Evolutionary conservation across 2,888 invertebrate genomes (phyloP), one percentile per base, ranked within the genome.

Genomic region (Spisula subtruncata): DNA sequence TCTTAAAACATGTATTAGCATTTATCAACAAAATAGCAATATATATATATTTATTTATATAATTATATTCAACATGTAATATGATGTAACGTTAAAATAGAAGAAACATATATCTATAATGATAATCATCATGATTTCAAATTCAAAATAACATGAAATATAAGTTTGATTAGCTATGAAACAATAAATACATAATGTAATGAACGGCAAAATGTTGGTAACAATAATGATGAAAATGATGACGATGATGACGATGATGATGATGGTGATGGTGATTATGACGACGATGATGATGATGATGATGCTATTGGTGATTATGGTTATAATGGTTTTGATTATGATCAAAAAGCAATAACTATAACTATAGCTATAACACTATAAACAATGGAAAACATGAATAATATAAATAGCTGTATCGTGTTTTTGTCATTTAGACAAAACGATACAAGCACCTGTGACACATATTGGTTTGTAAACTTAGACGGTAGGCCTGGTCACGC

Each of bases 301-400:
- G 35, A 0, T 18, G 8, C 8, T 2, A 10, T 25, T 25, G 60
- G n/a, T 60, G 25, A n/a, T n/a, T n/a, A n/a, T 60, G 35, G 35
- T 5, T 18, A 35, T 32, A 75, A 75, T 75, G 75, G 75, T 35
- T 75, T 75, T 75, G 75, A 75, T 75, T 75, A 75, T 32, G 75
- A 75, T 32, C 10, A 75, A 75, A 71, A 1, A 35, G 32, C 35
- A 14, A 32, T n/a, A 14, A 75, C 35, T 18, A 18, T 18, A n/a
- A n/a, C n/a, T n/a, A n/a, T 60, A 25, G 1, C 35, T 75, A 41
- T 41, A 35, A 16, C 6, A 75, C 16, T 75, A 75, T 75, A 32
- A 6, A 32, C 35, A 32, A 35, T n/a, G 14, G 29, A 10, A 71
- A 32, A 12, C 71, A 32, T 71, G 35, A 32, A 60, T 41, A 41